Evolutionary conservation across 2,888 invertebrate genomes (phyloP), one percentile per base, ranked within the genome.

Genomic region (Frankliniella fusca): DNA sequence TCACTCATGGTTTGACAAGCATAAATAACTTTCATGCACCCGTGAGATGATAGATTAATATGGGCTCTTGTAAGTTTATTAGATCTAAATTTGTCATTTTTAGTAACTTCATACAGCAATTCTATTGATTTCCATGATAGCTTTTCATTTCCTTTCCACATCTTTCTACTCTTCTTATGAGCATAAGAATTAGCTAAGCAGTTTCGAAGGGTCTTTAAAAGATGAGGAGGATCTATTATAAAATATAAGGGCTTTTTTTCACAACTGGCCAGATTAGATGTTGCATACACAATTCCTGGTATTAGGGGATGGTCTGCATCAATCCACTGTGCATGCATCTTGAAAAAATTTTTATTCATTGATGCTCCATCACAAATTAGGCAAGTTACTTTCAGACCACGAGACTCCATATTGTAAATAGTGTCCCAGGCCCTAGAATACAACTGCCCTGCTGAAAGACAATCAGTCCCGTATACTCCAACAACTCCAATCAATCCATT

Each of bases 331-430:
- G 20, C 65, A 65, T 65, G 65, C 65, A 65, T 65, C n/a, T n/a
- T 65, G 65, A 65, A 65, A n/a, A 65, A 65, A 1, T 65, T 65
- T n/a, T 65, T 65, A n/a, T 65, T 65, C n/a, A n/a, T 65, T 15
- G 65, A n/a, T 20, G 65, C 65, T 3, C 65, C 65, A 65, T 65
- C 65, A 65, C 65, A 65, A 65, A 65, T 65, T n/a, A n/a, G n/a
- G n/a, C 20, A 65, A 15, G n/a, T 15, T n/a, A 65, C 65, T 65
- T 65, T 65, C 5, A 65, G 65, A n/a, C n/a, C n/a, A 18, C n/a
- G 9, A 65, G 15, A 20, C n/a, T 65, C 65, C 18, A 65, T n/a
- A n/a, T n/a, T 18, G n/a, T 65, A 65, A 65, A 65, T 65, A n/a
- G n/a, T n/a, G n/a, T 65, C n/a, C 65, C 65, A 65, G 9, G 65